Evolutionary conservation across 2,797 vertebrate genomes (phyloP).

Genomic region (Microtus obscurus): DNA sequence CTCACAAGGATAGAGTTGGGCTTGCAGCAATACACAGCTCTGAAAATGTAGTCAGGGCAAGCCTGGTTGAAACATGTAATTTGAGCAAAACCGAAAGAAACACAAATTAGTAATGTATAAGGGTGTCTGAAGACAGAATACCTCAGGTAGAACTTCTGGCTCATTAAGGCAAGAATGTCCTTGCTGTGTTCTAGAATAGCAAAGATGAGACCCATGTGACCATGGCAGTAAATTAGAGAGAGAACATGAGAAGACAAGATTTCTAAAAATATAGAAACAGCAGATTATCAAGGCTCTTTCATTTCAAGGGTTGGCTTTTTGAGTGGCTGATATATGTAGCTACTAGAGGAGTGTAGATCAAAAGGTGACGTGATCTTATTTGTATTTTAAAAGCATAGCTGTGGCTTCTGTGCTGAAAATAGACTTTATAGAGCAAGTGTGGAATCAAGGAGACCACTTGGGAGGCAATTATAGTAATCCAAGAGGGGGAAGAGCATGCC

Average conservation of each 20-base stretch:
- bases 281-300: background rate
- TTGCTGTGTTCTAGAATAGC: background rate
- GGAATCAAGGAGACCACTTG: conserved; percentile 32
- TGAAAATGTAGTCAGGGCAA: background rate
- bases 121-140: background rate
- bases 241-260: background rate
- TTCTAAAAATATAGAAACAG: background rate
- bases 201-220: background rate
- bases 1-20: background rate
- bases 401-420: conserved; percentile 22
- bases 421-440: conserved; percentile 48
- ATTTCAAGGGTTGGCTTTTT: background rate
- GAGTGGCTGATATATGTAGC: background rate
- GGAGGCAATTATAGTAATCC: conserved; percentile 33
- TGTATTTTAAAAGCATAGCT: conserved; percentile 13
- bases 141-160: background rate
- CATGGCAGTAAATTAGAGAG: background rate
- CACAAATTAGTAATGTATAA: background rate
- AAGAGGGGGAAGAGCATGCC: conserved; percentile 16
- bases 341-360: background rate
- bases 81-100: background rate
- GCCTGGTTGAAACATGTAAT: background rate
- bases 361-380: background rate
- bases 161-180: background rate
- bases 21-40: background rate